These are phyloP conservation scores for Diorhabda carinulata DNA, from an alignment of 1,140 invertebrate species.

Conservation along the genomic window DNA sequence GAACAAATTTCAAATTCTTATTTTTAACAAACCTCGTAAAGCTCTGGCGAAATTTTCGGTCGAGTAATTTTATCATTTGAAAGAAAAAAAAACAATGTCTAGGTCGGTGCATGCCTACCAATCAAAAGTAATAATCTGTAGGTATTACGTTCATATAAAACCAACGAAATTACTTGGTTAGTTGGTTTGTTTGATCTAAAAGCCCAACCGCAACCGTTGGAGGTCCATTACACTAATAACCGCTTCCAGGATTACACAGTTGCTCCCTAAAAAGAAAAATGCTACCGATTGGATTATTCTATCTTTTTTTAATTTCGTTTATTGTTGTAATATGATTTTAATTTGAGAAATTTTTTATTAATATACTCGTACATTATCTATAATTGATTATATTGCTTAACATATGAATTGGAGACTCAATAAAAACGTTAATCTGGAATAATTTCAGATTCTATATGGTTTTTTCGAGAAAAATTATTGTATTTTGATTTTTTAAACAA, in stretches of 20 bases:
- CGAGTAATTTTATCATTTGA: background rate
- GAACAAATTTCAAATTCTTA: no score
- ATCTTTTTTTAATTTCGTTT: background rate
- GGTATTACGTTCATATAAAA: background rate
- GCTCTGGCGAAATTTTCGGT: background rate
- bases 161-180: background rate
- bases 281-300: background rate
- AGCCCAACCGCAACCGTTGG: background rate
- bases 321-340: no score
- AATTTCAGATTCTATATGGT: no score
- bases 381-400: no score
- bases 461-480: no score
- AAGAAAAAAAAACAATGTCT: background rate
- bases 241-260: background rate
- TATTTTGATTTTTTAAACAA: no score
- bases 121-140: background rate
- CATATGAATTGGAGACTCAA: no score
- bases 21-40: background rate
- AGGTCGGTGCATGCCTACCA: background rate
- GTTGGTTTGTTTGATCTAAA: constrained; percentile 2
- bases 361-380: no score
- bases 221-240: constrained; percentile 2
- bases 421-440: no score
- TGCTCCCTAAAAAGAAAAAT: background rate
- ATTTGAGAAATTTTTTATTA: no score